Percentiles rank a stretch among this genome's conserved stretches.
Evolutionary conservation across 2,888 invertebrate genomes (phyloP).

Genomic region (Cataglyphis livida): DNA sequence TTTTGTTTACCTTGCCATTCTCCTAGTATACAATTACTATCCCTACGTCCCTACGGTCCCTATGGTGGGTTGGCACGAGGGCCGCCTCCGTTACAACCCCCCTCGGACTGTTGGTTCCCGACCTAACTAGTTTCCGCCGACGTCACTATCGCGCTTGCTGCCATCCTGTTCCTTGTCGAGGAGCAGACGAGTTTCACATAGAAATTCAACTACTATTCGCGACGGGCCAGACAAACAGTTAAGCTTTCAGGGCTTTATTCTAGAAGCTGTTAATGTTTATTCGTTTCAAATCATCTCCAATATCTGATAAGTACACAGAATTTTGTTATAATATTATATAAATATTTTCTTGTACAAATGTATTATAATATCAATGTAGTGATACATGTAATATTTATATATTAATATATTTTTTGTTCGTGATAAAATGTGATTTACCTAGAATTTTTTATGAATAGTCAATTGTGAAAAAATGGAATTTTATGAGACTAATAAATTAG

Average conservation of each 20-base stretch:
- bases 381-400: background rate
- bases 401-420: background rate
- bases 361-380: background rate
- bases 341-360: background rate
- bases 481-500: background rate
- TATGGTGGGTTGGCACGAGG: conserved; percentile 68
- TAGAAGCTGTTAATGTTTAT: background rate
- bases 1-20: conserved; percentile 86
- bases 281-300: background rate
- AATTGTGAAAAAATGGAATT: background rate
- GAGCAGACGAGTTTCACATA: background rate
- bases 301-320: background rate
- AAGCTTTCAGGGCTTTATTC: background rate
- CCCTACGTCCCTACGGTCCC: conserved; percentile 78
- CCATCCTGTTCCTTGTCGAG: conserved; percentile 14
- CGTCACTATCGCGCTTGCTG: conserved; percentile 49
- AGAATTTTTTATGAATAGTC: background rate
- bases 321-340: background rate
- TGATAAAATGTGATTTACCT: background rate
- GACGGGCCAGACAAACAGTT: background rate
- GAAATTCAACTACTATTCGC: conserved; percentile 19
- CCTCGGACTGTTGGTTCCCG: conserved; percentile 42
- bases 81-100: conserved; percentile 62
- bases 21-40: conserved; percentile 85
- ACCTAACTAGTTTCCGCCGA: conserved; percentile 52